Evolutionary conservation across 2,797 vertebrate genomes (phyloP).

Genomic region (Mus caroli): DNA sequence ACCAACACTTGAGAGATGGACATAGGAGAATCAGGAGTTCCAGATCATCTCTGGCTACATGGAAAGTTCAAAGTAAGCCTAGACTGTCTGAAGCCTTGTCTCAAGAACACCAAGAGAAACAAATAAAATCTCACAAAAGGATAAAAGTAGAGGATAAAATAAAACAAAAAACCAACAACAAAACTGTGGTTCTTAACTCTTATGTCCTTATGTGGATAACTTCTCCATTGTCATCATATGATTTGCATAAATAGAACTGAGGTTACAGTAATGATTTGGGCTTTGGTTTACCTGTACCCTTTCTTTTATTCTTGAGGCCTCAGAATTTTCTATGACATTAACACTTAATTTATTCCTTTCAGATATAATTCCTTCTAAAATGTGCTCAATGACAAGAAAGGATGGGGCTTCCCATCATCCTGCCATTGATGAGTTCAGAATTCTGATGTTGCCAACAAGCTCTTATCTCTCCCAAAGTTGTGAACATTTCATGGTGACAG

Average conservation of each 20-base stretch:
- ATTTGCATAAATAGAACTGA: neutral
- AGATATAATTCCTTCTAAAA: neutral
- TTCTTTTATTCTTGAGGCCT: neutral
- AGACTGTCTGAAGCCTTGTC: neutral
- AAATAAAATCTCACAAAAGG: neutral
- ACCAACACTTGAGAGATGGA: neutral
- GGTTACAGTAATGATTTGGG: too few species aligned
- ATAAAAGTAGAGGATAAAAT: neutral
- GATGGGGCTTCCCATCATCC: neutral
- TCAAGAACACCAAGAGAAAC: neutral
- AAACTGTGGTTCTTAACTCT: neutral
- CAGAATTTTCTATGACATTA: neutral
- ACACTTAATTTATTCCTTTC: neutral
- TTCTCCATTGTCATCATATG: neutral
- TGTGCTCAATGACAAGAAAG: neutral
- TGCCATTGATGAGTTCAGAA: neutral
- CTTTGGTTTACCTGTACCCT: neutral
- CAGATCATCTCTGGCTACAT: neutral
- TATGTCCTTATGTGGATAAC: neutral
- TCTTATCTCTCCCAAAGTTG: too few species aligned
- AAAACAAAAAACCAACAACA: too few species aligned
- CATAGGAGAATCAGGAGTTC: neutral
- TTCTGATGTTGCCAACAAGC: neutral
- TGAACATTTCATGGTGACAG: fast-evolving
- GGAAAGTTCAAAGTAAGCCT: neutral